These are phyloP conservation scores for Automeris io DNA, from an alignment of 2,888 invertebrate species.

Conservation along the genomic window DNA sequence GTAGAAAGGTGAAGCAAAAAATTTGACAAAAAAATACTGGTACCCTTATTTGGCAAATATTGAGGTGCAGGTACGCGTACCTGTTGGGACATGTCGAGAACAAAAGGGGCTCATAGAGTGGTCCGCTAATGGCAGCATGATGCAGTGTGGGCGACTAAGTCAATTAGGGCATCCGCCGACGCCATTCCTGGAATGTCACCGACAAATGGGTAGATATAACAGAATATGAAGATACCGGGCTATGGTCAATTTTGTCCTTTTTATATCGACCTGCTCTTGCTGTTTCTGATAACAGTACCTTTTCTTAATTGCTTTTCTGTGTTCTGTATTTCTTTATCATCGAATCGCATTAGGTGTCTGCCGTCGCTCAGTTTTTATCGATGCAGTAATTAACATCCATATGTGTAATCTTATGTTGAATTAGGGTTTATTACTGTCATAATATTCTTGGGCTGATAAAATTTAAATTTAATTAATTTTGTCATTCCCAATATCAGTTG, in stretches of 20 bases:
- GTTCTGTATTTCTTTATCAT: slow-evolving; percentile 59
- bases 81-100: slow-evolving; percentile 56
- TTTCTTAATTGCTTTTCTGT: slow-evolving; percentile 71
- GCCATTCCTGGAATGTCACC: slow-evolving; percentile 72
- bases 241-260: slow-evolving; percentile 48
- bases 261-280: slow-evolving; percentile 35
- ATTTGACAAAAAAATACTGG: slow-evolving; percentile 30
- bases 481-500: slow-evolving; percentile 12
- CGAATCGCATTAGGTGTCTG: slow-evolving; percentile 54
- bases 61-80: slow-evolving; percentile 58
- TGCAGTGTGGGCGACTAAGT: slow-evolving; percentile 71
- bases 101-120: slow-evolving; percentile 68
- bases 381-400: slow-evolving; percentile 41
- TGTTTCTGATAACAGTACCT: slow-evolving; percentile 62
- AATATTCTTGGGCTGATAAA: slow-evolving; percentile 24
- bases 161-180: slow-evolving; percentile 75
- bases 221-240: slow-evolving; percentile 46
- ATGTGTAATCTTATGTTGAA: slow-evolving; percentile 35
- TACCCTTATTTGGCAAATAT: slow-evolving; percentile 45
- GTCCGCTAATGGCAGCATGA: slow-evolving; percentile 62
- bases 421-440: slow-evolving; percentile 30
- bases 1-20: slow-evolving; percentile 35
- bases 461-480: slow-evolving; percentile 9
- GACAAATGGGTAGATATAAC: slow-evolving; percentile 71
- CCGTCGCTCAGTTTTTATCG: slow-evolving; percentile 44